A percentile compares a stretch with the other conserved stretches of the same genome.
phyloP scores from a whole-genome alignment of 2,797 vertebrate species.

The Sus cebifrons region DNA sequence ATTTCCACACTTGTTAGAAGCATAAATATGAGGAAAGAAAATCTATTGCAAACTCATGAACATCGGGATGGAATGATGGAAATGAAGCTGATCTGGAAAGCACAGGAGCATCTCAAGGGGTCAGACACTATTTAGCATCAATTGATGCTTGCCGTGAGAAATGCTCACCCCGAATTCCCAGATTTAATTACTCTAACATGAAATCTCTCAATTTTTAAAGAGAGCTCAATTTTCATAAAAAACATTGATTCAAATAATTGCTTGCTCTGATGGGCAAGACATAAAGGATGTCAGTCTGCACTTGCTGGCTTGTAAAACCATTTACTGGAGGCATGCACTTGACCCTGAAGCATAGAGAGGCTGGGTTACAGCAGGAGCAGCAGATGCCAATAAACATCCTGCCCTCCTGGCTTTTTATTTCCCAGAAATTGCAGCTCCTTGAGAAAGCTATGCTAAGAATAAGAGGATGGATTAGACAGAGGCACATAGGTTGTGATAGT shows the following conservation, averaged over 20 bases:
- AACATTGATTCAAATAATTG: background rate
- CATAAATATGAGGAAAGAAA: background rate
- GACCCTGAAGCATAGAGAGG: background rate
- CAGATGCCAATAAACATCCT: background rate
- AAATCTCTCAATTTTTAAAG: constrained; percentile 25
- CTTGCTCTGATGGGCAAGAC: background rate
- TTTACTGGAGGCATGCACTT: background rate
- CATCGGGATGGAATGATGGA: background rate
- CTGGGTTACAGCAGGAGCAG: background rate
- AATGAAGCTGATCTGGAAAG: background rate
- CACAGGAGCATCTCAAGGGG: background rate
- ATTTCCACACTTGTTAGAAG: background rate
- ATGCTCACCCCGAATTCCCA: background rate
- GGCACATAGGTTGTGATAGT: background rate
- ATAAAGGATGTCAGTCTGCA: background rate
- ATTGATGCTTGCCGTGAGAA: background rate
- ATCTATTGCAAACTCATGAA: background rate
- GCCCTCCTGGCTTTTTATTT: background rate
- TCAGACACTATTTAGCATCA: background rate
- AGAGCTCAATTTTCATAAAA: background rate
- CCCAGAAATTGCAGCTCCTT: background rate
- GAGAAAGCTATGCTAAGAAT: background rate
- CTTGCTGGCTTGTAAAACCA: background rate
- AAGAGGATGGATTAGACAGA: background rate
- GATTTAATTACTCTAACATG: background rate